Base-by-base conservation (phyloP, 2,888 invertebrate genomes). In the Mythimna lalbum region DNA sequence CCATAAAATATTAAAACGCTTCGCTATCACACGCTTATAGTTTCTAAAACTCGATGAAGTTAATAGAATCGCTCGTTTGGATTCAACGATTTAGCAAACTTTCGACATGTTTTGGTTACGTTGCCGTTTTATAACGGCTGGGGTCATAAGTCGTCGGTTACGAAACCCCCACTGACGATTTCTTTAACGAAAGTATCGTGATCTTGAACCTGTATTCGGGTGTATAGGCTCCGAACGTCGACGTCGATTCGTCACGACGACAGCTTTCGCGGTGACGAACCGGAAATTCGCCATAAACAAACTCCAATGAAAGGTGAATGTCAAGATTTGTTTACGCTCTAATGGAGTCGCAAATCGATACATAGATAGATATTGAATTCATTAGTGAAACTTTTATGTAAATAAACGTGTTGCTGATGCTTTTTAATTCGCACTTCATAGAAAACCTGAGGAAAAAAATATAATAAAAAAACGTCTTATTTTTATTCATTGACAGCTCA, bases 301-400 rank as follows among this genome's bases (percentile, higher is more conserved):
- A 83, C 79, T 80, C 83, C 87, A 87, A 90, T 87, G 93, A 92
- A 93, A 94, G 93, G 93, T 93, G 93, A 94, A 94, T 94, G 94
- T 94, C 94, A 94, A 92, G 93, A 74, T 90, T 91, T 89, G 89
- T 91, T 89, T 86, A 87, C 86, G 80, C 82, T 86, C 80, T 83
- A 80, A 80, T 81, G 83, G 73, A 76, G 69, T 75, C 68, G 70
- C 78, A 68, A 49, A 19, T 49, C 47, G 47, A 43, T n/a, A 49
- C 76, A 80, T 76, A 67, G 67, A 82, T 83, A 80, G 74, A 82
- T 84, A 82, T 81, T 82, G 80, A 82, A 83, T 83, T 84, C 80
- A 74, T 80, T 78, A 79, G 83, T 84, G 83, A 86, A 85, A 83
- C 66, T 85, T 83, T 85, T 82, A 82, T 81, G 80, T 82, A 73